Percentiles rank a stretch among this genome's conserved stretches.
These are phyloP conservation scores for Conomelus anceps DNA, from an alignment of 2,888 invertebrate species.

Conservation along the genomic window DNA sequence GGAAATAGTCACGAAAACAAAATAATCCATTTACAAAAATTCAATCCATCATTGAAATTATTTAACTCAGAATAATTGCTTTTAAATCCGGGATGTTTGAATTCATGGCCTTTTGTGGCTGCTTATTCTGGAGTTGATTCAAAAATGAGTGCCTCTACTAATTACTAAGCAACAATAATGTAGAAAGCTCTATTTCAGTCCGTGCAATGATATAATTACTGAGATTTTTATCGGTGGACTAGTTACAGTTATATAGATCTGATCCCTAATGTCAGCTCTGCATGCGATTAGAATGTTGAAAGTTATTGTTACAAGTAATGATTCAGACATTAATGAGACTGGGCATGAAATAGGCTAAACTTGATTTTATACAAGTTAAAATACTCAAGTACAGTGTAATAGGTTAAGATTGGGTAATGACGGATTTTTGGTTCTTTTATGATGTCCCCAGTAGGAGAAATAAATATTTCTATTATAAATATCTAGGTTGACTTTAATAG, in stretches of 20 bases:
- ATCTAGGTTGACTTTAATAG: no score
- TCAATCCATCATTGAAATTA: no score
- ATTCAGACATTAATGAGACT: not conserved
- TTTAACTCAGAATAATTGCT: not conserved
- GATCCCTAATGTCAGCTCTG: not conserved
- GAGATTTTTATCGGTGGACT: not conserved
- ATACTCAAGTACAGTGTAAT: no score
- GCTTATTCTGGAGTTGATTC: not conserved
- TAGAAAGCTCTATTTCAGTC: not conserved
- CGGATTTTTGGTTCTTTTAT: not conserved
- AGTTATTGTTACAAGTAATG: not conserved
- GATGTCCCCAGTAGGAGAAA: not conserved
- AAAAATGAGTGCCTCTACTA: not conserved
- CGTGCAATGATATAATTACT: not conserved
- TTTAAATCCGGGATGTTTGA: not conserved
- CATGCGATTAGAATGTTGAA: not conserved
- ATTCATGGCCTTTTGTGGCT: not conserved
- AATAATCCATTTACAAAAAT: no score
- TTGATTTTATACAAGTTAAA: no score
- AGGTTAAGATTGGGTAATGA: no score
- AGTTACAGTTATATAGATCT: not conserved
- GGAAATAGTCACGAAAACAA: no score
- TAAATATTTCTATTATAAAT: no score
- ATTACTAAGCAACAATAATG: not conserved
- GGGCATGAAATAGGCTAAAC: not conserved